Percentiles rank a stretch among this genome's conserved stretches.
Evolutionary conservation across 2,888 invertebrate genomes (phyloP).

Genomic region (Trissonchulus latispiculum): DNA sequence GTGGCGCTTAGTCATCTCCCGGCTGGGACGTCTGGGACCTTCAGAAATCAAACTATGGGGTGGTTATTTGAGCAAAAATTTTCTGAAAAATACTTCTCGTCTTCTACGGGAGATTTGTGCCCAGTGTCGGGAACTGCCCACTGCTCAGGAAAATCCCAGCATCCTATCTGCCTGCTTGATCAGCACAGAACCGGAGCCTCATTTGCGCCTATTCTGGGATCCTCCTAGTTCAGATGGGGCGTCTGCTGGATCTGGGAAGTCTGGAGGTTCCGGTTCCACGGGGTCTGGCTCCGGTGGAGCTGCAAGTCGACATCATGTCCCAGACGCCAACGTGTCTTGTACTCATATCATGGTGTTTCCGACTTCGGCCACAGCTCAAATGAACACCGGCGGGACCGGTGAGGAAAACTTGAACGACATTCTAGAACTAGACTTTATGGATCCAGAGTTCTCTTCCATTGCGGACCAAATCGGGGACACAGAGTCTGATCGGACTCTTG

Average conservation of each 20-base stretch:
- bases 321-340: slow-evolving; percentile 56
- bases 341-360: slow-evolving; percentile 98
- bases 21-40: slow-evolving; percentile 91
- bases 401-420: not conserved
- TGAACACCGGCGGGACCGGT: slow-evolving; percentile 40
- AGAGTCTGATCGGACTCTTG: not conserved
- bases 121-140: slow-evolving; percentile 67
- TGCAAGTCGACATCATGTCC: no score
- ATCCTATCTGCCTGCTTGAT: slow-evolving; percentile 96
- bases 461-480: not conserved
- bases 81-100: slow-evolving; percentile 23
- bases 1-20: slow-evolving; percentile 90
- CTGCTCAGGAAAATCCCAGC: slow-evolving; percentile 71
- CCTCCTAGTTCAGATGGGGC: slow-evolving; percentile 44
- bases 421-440: not conserved
- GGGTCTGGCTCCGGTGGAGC: no score
- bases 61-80: slow-evolving; percentile 34
- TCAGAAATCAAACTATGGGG: slow-evolving; percentile 70
- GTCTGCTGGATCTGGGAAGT: slow-evolving; percentile 38
- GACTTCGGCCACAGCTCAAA: slow-evolving; percentile 85
- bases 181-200: slow-evolving; percentile 78
- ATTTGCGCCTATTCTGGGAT: slow-evolving; percentile 55
- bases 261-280: slow-evolving; percentile 13
- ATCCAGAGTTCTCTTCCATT: not conserved
- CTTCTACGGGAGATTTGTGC: slow-evolving; percentile 58